Conservation (phyloP, 1,140 invertebrate genomes). For the Trachymyrmex cornetzi region DNA sequence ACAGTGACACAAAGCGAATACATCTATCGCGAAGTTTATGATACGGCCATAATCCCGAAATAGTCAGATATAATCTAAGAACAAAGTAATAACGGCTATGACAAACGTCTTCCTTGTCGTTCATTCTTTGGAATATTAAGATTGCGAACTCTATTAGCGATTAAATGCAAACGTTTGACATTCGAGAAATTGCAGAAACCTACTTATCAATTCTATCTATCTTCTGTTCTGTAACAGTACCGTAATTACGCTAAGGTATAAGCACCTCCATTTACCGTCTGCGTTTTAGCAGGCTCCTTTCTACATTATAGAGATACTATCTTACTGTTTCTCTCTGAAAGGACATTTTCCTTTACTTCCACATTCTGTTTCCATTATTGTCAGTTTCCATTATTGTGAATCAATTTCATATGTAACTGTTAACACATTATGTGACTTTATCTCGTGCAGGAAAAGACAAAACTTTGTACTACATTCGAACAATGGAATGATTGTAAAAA, state of each 20-base stretch:
- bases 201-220: constrained; percentile 16
- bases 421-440: no score
- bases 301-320: no score
- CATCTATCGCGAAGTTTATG: constrained; percentile 7
- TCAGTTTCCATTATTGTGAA: no score
- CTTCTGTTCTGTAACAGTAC: background rate
- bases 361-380: no score
- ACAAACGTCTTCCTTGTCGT: background rate
- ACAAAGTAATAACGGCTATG: background rate
- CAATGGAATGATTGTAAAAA: no score
- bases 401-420: no score
- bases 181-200: background rate
- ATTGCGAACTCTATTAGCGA: background rate
- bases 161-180: constrained; percentile 1
- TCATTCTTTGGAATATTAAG: constrained; percentile 14
- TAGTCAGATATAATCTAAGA: constrained; percentile 16
- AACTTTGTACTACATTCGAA: no score
- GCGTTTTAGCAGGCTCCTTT: no score
- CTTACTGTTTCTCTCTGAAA: no score
- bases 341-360: no score
- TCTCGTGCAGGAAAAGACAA: no score
- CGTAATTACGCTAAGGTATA: background rate
- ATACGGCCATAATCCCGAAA: constrained; percentile 26
- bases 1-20: background rate
- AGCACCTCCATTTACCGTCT: background rate